Evolutionary conservation across 1,140 invertebrate genomes (phyloP), one percentile per base, ranked within the genome.

Genomic region (Pemphigus obesinymphae): DNA sequence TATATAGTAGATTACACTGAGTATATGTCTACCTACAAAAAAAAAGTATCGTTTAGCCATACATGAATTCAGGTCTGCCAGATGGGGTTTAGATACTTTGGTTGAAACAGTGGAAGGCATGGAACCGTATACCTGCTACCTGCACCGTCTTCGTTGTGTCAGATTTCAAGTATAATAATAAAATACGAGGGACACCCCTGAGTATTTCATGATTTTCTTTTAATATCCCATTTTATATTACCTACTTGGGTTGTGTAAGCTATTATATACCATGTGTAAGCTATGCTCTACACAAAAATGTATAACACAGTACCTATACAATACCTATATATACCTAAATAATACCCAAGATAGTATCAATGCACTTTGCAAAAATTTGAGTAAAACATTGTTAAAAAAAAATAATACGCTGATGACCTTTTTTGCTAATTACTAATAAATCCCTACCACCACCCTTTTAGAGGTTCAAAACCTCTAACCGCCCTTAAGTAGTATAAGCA

Each of bases 181-280:
- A 43, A 70, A 70, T 23, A 43, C 37, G 23, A 70, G 23, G 37
- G 23, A 70, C n/a, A 13, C n/a, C 37, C 45, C 68, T 23, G 31
- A 70, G 23, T 13, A 29, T 70, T 70, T 45, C 23, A 45, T 26
- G 68, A 70, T 70, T 70, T 70, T 43, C 37, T 45, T 70, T 70
- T 70, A 70, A 70, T 70, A 70, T 70, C 68, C 68, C 40, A 40
- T 70, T 70, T 70, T 70, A 70, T 70, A 70, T 70, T 70, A 45
- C n/a, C n/a, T n/a, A n/a, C 40, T 70, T 43, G 10, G 34, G n/a
- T 43, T 34, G 3, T 34, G 4, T 40, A 43, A 6, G 40, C 23
- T 68, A 68, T 40, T 37, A 15, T 11, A 45, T 68, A 68, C 20
- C 66, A 68, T 37, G 66, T 68, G 66, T 40, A 34, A 1, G 48